Evolutionary conservation across 92 coral and sea anemone species (phyloP).

Genomic region (Heteractis magnifica): DNA sequence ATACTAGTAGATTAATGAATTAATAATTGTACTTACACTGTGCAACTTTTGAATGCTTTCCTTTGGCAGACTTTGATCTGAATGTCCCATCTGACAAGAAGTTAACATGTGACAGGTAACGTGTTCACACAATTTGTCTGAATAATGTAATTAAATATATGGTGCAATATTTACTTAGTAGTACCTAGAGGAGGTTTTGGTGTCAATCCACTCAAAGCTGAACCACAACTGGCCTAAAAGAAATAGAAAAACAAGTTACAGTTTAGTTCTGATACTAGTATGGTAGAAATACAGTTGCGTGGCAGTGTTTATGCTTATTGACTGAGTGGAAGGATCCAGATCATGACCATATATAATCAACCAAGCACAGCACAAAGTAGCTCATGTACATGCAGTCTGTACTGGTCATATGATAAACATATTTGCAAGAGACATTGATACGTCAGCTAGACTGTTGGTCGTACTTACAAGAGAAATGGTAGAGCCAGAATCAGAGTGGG

Average conservation of each 20-base stretch:
- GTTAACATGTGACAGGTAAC: too few species aligned
- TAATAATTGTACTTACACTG: constrained; percentile 14
- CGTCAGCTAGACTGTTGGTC: neutral
- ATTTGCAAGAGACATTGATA: neutral
- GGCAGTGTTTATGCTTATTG: neutral
- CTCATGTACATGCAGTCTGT: too few species aligned
- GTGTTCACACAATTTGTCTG: neutral
- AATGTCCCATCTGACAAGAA: constrained; percentile 41
- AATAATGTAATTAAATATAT: too few species aligned
- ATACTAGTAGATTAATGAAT: neutral
- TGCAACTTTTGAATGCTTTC: constrained; percentile 35
- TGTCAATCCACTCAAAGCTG: constrained; percentile 56
- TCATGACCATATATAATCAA: too few species aligned
- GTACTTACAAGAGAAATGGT: constrained; percentile 78
- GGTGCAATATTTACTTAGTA: neutral
- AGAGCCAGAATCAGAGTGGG: constrained; percentile 81
- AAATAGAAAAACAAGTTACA: neutral
- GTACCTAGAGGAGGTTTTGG: constrained; percentile 77
- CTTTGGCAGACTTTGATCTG: constrained; percentile 63
- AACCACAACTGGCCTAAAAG: constrained; percentile 46
- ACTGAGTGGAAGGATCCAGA: too few species aligned
- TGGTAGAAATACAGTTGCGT: neutral
- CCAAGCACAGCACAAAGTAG: too few species aligned
- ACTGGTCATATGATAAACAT: too few species aligned
- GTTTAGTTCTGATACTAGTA: neutral